Conservation (phyloP, 2,797 vertebrate species). For the Enteromius thamalakanensis region DNA sequence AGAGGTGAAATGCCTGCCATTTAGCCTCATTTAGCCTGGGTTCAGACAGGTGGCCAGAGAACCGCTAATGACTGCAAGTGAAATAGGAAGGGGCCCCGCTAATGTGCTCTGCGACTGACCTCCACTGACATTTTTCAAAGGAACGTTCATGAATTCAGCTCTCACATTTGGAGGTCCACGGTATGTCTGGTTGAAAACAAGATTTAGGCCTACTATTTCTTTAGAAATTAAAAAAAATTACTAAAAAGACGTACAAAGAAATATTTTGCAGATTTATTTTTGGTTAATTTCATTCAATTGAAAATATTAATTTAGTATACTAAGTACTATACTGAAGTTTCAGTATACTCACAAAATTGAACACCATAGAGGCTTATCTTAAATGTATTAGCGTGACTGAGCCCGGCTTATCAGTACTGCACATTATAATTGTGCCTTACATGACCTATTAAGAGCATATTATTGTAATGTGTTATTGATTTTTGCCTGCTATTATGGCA, state of each 20-base stretch:
- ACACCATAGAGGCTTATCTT: neutral
- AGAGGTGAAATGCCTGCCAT: slow-evolving; percentile 74
- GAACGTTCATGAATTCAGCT: slow-evolving; percentile 21
- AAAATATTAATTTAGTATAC: neutral
- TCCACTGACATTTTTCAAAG: slow-evolving; percentile 55
- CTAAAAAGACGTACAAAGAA: neutral
- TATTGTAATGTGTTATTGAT: slow-evolving; percentile 35
- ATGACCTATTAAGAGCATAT: slow-evolving; percentile 23
- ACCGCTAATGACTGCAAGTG: slow-evolving; percentile 54
- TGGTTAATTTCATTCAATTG: neutral
- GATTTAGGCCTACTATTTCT: neutral
- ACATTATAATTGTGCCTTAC: slow-evolving; percentile 3
- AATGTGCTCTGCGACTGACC: slow-evolving; percentile 69
- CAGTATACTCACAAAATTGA: neutral
- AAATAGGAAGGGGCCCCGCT: slow-evolving; percentile 52
- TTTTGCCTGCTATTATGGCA: slow-evolving; percentile 22
- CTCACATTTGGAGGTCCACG: slow-evolving; percentile 5
- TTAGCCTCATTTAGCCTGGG: slow-evolving; percentile 69
- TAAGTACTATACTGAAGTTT: neutral
- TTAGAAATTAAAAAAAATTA: neutral
- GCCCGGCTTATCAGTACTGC: neutral
- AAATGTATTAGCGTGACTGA: slow-evolving; percentile 30
- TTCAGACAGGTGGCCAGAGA: slow-evolving; percentile 58
- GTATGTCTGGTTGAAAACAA: slow-evolving; percentile 20
- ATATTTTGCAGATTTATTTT: neutral